Percentiles rank a stretch among this genome's conserved stretches.
These are phyloP conservation scores for Zaprionus kolodkinae DNA, from an alignment of 1,140 invertebrate genomes.

Conservation along the genomic window DNA sequence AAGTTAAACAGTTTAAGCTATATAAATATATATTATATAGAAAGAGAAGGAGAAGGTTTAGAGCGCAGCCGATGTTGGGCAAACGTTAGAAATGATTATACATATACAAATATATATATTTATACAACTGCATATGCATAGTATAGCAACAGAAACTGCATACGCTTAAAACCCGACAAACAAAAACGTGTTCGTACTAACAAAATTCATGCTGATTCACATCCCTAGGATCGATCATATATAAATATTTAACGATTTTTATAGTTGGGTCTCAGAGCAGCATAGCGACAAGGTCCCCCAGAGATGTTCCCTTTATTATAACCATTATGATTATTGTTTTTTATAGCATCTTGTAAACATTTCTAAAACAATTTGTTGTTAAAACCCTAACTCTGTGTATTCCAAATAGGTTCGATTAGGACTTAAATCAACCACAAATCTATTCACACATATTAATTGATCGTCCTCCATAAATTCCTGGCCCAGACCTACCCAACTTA, in stretches of 20 bases:
- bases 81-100: slow-evolving; percentile 43
- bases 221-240: background rate
- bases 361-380: slow-evolving; percentile 8
- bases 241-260: background rate
- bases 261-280: slow-evolving; percentile 26
- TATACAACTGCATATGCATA: slow-evolving; percentile 25
- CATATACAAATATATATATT: slow-evolving; percentile 24
- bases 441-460: slow-evolving; percentile 15
- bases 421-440: slow-evolving; percentile 17
- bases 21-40: slow-evolving; percentile 42
- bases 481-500: slow-evolving; percentile 23
- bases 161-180: slow-evolving; percentile 25
- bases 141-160: slow-evolving; percentile 21
- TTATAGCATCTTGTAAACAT: slow-evolving; percentile 8
- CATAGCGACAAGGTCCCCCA: slow-evolving; percentile 9
- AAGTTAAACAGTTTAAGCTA: slow-evolving; percentile 72
- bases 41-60: slow-evolving; percentile 57
- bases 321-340: slow-evolving; percentile 5
- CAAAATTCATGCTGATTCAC: background rate
- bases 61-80: slow-evolving; percentile 70
- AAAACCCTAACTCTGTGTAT: slow-evolving; percentile 18
- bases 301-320: background rate
- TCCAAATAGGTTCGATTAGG: slow-evolving; percentile 25
- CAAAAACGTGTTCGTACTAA: slow-evolving; percentile 4
- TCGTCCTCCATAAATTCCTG: slow-evolving; percentile 22